Conservation (phyloP, 2,888 invertebrate genomes). For the Metellina segmentata region DNA sequence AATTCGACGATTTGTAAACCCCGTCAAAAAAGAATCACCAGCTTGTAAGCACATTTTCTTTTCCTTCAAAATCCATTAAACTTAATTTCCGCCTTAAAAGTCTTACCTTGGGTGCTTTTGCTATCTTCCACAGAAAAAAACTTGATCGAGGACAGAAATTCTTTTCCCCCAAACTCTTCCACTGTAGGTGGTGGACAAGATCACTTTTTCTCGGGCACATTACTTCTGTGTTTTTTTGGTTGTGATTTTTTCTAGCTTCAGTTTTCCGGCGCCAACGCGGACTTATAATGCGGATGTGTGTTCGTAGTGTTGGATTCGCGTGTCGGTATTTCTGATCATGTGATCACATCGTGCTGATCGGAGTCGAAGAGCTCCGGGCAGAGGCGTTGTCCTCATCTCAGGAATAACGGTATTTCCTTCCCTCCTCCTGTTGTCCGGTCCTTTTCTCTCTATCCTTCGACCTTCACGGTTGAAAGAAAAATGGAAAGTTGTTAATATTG, state of each 20-base stretch:
- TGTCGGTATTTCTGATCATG: constrained; percentile 49
- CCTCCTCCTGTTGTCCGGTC: not conserved
- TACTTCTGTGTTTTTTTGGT: no score
- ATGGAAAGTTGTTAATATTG: not conserved
- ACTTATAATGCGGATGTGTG: constrained; percentile 49
- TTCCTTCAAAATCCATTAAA: no score
- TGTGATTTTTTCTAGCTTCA: not conserved
- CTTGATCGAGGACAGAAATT: not conserved
- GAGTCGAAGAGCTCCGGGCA: constrained; percentile 22
- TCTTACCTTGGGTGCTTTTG: not conserved
- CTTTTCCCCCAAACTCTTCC: not conserved
- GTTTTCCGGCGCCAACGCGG: constrained; percentile 39
- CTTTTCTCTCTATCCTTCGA: constrained; percentile 16
- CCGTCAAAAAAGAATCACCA: no score
- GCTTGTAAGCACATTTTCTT: no score
- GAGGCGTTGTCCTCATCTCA: constrained; percentile 42
- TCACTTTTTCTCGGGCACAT: no score
- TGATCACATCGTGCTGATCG: constrained; percentile 47
- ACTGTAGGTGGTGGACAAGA: not conserved
- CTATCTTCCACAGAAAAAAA: not conserved
- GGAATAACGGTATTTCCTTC: constrained; percentile 26
- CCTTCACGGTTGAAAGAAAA: constrained; percentile 34
- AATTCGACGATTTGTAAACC: no score
- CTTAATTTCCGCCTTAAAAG: not conserved
- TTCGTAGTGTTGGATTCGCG: not conserved